phyloP scores from a whole-genome alignment of 2,888 invertebrate species.

The Falcaria lacertinaria region DNA sequence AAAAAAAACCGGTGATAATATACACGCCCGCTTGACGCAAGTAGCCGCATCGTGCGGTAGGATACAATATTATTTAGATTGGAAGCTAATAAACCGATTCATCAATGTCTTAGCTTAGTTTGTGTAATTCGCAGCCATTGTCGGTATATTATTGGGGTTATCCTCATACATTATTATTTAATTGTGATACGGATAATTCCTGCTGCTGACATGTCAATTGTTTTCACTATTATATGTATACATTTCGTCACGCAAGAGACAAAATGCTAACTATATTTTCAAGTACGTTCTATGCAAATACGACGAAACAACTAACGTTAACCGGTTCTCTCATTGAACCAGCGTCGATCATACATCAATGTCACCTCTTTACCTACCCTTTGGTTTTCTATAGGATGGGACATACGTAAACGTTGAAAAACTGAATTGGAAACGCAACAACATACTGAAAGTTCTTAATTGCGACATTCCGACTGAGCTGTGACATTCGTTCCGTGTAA shows the following conservation, averaged over 20 bases:
- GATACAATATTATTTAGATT: background rate
- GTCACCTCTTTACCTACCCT: conserved; percentile 39
- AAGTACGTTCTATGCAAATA: conserved; percentile 43
- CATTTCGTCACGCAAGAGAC: conserved; percentile 31
- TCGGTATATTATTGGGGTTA: too few species aligned
- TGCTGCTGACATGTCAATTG: background rate
- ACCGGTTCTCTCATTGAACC: conserved; percentile 30
- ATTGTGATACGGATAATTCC: too few species aligned
- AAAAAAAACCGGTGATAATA: too few species aligned
- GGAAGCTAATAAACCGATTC: background rate
- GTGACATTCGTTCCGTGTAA: conserved; percentile 22
- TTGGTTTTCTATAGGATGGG: conserved; percentile 14
- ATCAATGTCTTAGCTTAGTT: background rate
- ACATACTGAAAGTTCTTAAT: conserved; percentile 14
- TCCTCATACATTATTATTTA: too few species aligned
- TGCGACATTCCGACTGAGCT: conserved; percentile 23
- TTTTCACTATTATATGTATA: too few species aligned
- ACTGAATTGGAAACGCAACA: background rate
- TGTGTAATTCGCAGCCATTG: background rate
- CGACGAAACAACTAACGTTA: conserved; percentile 23
- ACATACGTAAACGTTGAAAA: background rate
- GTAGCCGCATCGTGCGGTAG: too few species aligned
- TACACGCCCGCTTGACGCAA: too few species aligned
- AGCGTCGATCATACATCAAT: conserved; percentile 54
- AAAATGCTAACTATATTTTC: conserved; percentile 29